Base-by-base conservation (phyloP, 2,797 vertebrate species). In the Danionella dracula region DNA sequence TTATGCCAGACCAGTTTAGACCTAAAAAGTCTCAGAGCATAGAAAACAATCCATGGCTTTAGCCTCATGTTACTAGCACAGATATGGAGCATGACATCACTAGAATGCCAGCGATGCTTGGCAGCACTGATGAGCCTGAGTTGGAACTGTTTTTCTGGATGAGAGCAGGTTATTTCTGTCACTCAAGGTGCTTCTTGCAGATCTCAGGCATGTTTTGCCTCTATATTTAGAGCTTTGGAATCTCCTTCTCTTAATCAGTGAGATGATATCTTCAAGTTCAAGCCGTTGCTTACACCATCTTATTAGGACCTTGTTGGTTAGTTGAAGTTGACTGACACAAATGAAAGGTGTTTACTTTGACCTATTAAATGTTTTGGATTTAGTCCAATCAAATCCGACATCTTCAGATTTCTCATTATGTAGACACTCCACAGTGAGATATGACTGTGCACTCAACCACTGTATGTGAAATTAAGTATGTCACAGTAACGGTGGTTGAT, bases 71-170 rank as follows among this genome's bases (percentile, higher is more conserved):
- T 78, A 61, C 73, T 40, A 42, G 59, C 64, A 63, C 70, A 68
- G 44, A 63, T 48, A 19, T 55, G 44, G 57, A 57, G 38, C 59
- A 74, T 79, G 73, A 79, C 74, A 71, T 79, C 76, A 79, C 63
- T 11, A 35, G 54, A 56, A 69, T 70, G 72, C 67, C 74, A 48
- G 32, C 35, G 41, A 58, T 70, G 44, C 19, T 68, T 69, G 65
- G 54, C 65, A 71, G 46, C 51, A 54, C 37, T 13, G 56, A 55
- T 67, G 64, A 58, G 68, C 74, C 71, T 68, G 55, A 63, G 73
- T 53, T 64, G 49, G 42, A 66, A 67, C 48, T 67, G 41, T 76
- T 74, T 79, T 75, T 61, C 74, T 61, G 58, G 57, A 19, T 35
- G 54, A 55, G 70, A 20, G 16, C 5, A 9, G 66, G 70, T 73